These are phyloP conservation scores for Ormyrus labotus DNA, from an alignment of 2,888 invertebrate genomes.

Conservation along the genomic window DNA sequence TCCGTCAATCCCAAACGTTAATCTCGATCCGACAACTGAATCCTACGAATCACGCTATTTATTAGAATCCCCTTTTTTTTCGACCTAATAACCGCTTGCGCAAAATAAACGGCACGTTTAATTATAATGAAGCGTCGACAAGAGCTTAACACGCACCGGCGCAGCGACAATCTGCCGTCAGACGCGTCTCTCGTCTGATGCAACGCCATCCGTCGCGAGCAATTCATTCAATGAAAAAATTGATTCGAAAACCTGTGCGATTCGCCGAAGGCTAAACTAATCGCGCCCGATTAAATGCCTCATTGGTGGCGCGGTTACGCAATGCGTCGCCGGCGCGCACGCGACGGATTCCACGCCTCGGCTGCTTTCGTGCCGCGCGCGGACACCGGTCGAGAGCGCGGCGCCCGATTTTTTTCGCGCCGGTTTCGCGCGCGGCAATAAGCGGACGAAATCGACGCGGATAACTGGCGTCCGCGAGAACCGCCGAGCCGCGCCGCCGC, in stretches of 20 bases:
- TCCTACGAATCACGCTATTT: too few species aligned
- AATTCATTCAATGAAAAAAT: conserved; percentile 53
- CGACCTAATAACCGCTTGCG: not conserved
- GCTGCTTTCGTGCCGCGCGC: not conserved
- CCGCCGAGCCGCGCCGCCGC: not conserved
- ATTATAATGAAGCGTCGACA: conserved; percentile 40
- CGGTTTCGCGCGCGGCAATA: not conserved
- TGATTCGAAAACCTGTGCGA: conserved; percentile 53
- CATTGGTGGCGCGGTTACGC: conserved; percentile 25
- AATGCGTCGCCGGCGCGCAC: conserved; percentile 8
- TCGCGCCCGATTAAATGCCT: conserved; percentile 43
- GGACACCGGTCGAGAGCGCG: too few species aligned
- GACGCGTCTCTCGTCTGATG: conserved; percentile 28
- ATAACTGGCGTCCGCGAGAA: conserved; percentile 16
- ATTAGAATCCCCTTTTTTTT: too few species aligned
- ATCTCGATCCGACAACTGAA: too few species aligned
- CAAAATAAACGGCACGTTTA: conserved; percentile 7
- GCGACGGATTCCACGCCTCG: conserved; percentile 6
- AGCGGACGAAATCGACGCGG: not conserved
- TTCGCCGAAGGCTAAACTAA: conserved; percentile 53
- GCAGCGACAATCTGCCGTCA: too few species aligned
- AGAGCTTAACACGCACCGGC: conserved; percentile 12
- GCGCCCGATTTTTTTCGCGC: conserved; percentile 9
- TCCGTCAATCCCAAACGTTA: too few species aligned
- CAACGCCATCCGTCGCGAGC: conserved; percentile 28